Evolutionary conservation across 2,113 vertebrate species (phyloP).

Genomic region (Paratilapia polleni): DNA sequence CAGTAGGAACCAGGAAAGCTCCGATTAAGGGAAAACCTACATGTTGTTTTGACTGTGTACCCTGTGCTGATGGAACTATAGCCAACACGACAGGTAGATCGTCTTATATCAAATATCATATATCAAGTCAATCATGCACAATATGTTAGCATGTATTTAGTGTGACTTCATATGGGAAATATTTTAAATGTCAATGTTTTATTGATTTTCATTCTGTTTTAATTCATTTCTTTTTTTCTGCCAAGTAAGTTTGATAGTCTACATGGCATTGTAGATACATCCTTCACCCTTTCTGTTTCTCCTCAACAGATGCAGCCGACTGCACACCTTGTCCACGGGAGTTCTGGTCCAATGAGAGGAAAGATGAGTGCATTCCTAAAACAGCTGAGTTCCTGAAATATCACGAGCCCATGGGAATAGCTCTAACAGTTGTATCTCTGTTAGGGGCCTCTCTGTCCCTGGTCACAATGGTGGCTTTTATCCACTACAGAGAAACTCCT

Average conservation of each 20-base stretch:
- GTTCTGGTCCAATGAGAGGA: constrained; percentile 76
- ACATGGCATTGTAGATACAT: not conserved
- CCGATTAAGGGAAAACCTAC: constrained; percentile 73
- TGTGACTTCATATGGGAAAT: no score
- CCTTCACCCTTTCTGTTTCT: not conserved
- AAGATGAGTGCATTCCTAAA: constrained; percentile 76
- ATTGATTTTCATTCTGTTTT: no score
- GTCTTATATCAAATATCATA: no score
- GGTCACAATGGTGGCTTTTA: constrained; percentile 58
- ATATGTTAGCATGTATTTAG: no score
- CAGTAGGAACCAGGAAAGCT: constrained; percentile 76
- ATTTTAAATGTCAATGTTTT: not conserved
- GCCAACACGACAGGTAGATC: constrained; percentile 74
- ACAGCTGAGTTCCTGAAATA: constrained; percentile 76
- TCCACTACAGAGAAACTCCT: constrained; percentile 68
- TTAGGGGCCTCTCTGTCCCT: constrained; percentile 63
- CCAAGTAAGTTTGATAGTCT: not conserved
- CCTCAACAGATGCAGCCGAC: constrained; percentile 71
- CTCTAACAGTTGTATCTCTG: constrained; percentile 65
- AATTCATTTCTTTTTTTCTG: no score
- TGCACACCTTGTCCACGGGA: constrained; percentile 75
- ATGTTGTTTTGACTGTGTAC: constrained; percentile 85
- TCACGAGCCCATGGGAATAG: constrained; percentile 74
- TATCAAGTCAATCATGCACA: no score
- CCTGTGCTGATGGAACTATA: constrained; percentile 81